Evolutionary conservation across 2,888 invertebrate species (phyloP).

Genomic region (Epinotia nisella): DNA sequence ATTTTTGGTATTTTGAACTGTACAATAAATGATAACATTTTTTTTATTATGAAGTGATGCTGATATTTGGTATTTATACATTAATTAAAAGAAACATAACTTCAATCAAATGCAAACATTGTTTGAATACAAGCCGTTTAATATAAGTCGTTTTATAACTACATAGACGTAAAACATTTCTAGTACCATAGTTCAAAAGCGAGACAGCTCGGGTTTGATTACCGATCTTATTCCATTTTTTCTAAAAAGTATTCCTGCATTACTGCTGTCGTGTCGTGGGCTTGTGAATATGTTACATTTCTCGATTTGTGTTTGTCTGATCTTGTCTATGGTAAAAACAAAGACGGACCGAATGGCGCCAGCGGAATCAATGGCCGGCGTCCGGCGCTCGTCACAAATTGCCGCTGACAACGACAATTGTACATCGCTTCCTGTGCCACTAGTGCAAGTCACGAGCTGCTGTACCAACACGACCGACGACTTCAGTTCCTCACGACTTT

Average conservation of each 20-base stretch:
- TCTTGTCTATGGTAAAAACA: slow-evolving; percentile 55
- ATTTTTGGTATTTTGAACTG: neutral
- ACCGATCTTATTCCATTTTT: too few relatives aligned
- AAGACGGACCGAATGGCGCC: slow-evolving; percentile 53
- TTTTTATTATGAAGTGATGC: neutral
- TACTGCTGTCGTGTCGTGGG: too few relatives aligned
- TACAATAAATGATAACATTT: neutral
- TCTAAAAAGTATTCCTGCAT: neutral
- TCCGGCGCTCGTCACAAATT: slow-evolving; percentile 79
- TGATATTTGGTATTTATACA: too few relatives aligned
- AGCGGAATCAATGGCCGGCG: slow-evolving; percentile 79
- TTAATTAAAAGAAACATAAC: neutral
- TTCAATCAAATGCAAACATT: neutral
- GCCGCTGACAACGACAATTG: slow-evolving; percentile 80
- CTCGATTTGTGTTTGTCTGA: neutral
- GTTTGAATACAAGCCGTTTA: neutral
- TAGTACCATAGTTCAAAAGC: too few relatives aligned
- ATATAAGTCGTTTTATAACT: too few relatives aligned
- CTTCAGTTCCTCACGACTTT: neutral
- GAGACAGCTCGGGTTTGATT: too few relatives aligned
- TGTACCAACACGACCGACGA: neutral
- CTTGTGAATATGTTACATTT: neutral
- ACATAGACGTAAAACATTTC: too few relatives aligned
- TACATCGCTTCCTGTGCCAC: slow-evolving; percentile 75
- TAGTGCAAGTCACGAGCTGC: slow-evolving; percentile 53